Evolutionary conservation across 1,140 invertebrate species (phyloP).

Genomic region (Aphaenogaster ashmeadi): DNA sequence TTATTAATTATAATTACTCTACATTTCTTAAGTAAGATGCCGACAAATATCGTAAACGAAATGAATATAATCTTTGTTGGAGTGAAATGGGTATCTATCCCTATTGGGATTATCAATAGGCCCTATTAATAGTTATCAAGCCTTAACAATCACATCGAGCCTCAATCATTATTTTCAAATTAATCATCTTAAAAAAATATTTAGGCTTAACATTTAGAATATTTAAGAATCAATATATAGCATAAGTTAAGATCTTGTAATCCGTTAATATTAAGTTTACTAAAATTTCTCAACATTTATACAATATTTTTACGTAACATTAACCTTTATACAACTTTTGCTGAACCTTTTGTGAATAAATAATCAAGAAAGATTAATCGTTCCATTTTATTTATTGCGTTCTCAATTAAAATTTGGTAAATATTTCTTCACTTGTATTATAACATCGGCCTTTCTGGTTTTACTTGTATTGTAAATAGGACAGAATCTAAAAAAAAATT

Average conservation of each 20-base stretch:
- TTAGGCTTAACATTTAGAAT: background rate
- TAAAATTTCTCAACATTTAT: conserved; percentile 26
- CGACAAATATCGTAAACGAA: conserved; percentile 8
- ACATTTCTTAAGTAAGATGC: conserved; percentile 5
- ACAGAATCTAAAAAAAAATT: background rate
- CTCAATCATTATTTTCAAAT: background rate
- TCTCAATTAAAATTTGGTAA: background rate
- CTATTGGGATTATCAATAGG: background rate
- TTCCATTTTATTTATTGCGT: background rate
- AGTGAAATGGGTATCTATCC: background rate
- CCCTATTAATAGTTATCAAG: background rate
- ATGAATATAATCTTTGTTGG: background rate
- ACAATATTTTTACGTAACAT: conserved; percentile 48
- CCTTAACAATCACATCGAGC: background rate
- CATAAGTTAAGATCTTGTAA: conserved; percentile 30
- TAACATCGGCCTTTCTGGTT: background rate
- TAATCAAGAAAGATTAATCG: conserved; percentile 1
- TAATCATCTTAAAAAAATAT: conserved; percentile 2
- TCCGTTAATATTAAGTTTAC: conserved; percentile 25
- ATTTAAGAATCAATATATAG: conserved; percentile 6
- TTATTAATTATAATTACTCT: background rate
- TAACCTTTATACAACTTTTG: conserved; percentile 52
- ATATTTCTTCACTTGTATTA: background rate
- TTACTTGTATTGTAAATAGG: background rate
- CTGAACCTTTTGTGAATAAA: conserved; percentile 36